A percentile compares a stretch with the other conserved stretches of the same genome.
Conservation (phyloP, 2,797 vertebrate species). For the Manis pentadactyla region DNA sequence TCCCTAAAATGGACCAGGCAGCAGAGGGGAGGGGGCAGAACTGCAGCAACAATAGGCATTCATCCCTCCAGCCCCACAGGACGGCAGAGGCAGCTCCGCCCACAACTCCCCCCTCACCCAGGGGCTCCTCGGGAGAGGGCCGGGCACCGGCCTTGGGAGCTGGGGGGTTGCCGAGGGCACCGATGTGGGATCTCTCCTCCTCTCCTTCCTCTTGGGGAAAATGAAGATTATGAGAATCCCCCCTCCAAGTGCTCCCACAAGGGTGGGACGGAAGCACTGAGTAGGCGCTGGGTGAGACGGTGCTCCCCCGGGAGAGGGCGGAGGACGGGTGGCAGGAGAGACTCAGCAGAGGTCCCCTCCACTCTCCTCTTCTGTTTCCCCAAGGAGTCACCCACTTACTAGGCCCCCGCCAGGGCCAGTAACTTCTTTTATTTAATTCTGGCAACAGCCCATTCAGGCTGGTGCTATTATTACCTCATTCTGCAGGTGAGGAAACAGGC, state of each 20-base stretch:
- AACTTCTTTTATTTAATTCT: background rate
- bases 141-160: background rate
- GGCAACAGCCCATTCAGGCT: background rate
- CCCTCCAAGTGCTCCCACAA: background rate
- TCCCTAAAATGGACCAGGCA: background rate
- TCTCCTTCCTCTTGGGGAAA: background rate
- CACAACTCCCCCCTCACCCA: fast-evolving
- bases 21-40: background rate
- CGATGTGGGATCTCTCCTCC: background rate
- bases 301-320: background rate
- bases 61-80: background rate
- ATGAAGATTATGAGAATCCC: background rate
- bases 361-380: background rate
- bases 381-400: background rate
- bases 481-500: background rate
- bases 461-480: background rate
- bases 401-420: background rate
- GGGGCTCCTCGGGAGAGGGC: background rate
- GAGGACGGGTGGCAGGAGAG: background rate
- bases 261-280: background rate
- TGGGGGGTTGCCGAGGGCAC: background rate
- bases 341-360: background rate
- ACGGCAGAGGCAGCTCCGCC: background rate
- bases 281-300: background rate
- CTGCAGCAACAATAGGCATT: background rate